Conservation (phyloP, 1,140 invertebrate genomes). For the Bilobella aurantiaca region DNA sequence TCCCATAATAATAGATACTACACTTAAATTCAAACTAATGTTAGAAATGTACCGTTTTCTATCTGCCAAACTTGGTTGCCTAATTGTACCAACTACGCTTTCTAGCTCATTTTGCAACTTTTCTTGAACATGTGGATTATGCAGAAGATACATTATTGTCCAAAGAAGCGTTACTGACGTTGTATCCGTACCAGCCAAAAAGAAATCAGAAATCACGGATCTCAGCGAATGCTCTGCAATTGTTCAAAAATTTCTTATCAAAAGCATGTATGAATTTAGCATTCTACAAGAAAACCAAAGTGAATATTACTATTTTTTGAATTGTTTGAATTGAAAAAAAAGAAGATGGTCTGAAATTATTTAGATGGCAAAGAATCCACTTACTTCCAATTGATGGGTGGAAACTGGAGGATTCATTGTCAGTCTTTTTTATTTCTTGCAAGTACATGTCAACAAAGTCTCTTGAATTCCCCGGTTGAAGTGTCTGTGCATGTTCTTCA, state of each 20-base stretch:
- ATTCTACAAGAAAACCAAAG: too few species aligned
- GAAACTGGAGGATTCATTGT: neutral
- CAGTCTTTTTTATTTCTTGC: neutral
- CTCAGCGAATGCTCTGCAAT: neutral
- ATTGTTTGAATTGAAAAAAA: too few species aligned
- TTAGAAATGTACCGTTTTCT: neutral
- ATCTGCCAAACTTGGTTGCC: slow-evolving; percentile 18
- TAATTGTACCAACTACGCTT: slow-evolving; percentile 45
- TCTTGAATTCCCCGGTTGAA: neutral
- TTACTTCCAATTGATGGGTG: neutral
- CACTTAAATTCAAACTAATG: neutral
- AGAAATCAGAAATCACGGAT: slow-evolving; percentile 35
- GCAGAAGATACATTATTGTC: slow-evolving; percentile 46
- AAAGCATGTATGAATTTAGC: too few species aligned
- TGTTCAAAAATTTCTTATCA: too few species aligned
- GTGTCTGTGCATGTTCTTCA: neutral
- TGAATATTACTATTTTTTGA: too few species aligned
- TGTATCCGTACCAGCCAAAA: slow-evolving; percentile 48
- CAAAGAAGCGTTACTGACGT: slow-evolving; percentile 51
- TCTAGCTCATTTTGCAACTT: slow-evolving; percentile 53
- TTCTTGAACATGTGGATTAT: slow-evolving; percentile 49
- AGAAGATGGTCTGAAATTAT: too few species aligned
- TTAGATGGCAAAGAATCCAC: neutral
- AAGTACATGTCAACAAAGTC: slow-evolving; percentile 5
- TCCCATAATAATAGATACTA: neutral